Evolutionary conservation across 64 coral and sea anemone species (phyloP), one percentile per base, ranked within the genome.

Genomic region (Anthopleura sola): DNA sequence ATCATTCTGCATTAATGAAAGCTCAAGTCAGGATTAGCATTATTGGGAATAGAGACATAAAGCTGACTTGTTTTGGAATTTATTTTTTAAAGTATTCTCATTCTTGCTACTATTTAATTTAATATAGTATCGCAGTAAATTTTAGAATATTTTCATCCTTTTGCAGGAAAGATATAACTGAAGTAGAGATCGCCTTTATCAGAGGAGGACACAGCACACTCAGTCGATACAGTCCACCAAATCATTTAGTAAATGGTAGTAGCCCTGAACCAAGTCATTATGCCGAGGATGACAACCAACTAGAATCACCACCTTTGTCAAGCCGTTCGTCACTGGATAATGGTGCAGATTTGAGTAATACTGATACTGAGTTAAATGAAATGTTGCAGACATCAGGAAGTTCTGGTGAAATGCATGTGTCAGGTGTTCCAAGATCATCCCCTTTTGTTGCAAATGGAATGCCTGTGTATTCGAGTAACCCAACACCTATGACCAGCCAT

Each of bases 321-420:
- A 89, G 88, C 20, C 82, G 68, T 60, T 84, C 82, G 6, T 90
- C 88, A 28, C 68, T 32, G 21, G 82, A 36, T 79, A 79, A 79
- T 79, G 76, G 76, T 28, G 66, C 60, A 54, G 87, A 89, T 66
- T 83, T 89, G 8, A 83, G 87, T 53, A 89, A 89, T 68, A 89
- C 80, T 53, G 87, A 89, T 55, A 75, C 75, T 37, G 82, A 84
- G 71, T 57, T 90, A 39, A 83, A 84, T 58, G 88, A 84, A 40
- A 68, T 90, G 50, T 21, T 84, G 15, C 81, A 57, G 29, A 38
- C 82, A 77, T 85, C 79, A 75, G 17, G 36, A 37, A 76, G 64
- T 47, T 56, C 56, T 60, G 75, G 56, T 84, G 88, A 32, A 33
- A 48, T 84, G 13, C 82, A 62, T 17, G 68, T 56, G 38, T 26